Evolutionary conservation across 2,113 vertebrate genomes (phyloP).

Genomic region (Alces alces): DNA sequence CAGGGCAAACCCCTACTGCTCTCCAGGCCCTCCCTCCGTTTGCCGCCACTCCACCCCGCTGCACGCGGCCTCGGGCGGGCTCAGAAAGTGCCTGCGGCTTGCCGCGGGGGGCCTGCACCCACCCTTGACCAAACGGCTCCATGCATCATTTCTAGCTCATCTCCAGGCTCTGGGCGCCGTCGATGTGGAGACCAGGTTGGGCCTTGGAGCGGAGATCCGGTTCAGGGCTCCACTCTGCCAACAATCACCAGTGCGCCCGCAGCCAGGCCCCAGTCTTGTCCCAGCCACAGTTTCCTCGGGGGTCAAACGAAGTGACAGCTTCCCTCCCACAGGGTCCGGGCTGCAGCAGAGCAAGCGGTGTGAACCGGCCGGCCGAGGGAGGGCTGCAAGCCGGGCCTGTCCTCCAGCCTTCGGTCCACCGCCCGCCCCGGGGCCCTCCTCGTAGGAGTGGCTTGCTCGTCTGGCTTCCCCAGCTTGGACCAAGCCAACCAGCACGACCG

Average conservation of each 20-base stretch:
- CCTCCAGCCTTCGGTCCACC: neutral
- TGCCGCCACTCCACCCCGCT: neutral
- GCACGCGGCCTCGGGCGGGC: neutral
- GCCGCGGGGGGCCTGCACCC: neutral
- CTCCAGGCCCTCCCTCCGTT: neutral
- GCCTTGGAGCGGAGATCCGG: fast-evolving
- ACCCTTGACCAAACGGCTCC: neutral
- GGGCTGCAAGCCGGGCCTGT: neutral
- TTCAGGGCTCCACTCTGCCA: neutral
- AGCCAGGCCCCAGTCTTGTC: neutral
- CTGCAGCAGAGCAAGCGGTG: neutral
- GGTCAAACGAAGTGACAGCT: neutral
- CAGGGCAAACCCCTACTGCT: neutral
- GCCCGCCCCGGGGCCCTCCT: neutral
- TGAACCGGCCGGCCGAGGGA: fast-evolving
- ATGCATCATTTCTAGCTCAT: neutral
- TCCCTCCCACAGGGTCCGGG: fast-evolving
- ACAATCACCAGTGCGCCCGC: neutral
- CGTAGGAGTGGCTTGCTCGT: neutral
- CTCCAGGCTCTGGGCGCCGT: neutral
- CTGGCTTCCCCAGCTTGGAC: neutral
- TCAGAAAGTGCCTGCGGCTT: neutral
- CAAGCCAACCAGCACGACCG: neutral
- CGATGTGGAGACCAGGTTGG: fast-evolving
- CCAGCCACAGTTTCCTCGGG: neutral